Evolutionary conservation across 1,140 invertebrate species (phyloP).

Genomic region (Achroia grisella): DNA sequence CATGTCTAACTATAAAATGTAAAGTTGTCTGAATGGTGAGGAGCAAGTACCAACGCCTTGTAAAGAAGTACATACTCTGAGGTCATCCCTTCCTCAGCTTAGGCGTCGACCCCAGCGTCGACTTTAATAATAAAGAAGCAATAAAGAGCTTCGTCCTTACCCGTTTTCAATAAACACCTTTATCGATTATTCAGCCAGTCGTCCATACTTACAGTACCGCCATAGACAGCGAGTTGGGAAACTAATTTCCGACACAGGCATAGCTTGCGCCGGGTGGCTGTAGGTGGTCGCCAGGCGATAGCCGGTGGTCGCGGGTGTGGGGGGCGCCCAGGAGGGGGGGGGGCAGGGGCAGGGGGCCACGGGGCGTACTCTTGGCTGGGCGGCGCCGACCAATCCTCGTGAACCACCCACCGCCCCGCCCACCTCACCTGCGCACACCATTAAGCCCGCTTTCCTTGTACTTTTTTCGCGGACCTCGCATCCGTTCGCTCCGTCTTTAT

Average conservation of each 20-base stretch:
- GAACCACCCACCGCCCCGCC: slow-evolving; percentile 53
- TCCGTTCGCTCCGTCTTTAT: slow-evolving; percentile 67
- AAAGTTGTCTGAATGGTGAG: neutral
- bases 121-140: slow-evolving; percentile 68
- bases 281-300: slow-evolving; percentile 55
- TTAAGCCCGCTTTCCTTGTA: slow-evolving; percentile 60
- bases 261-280: slow-evolving; percentile 60
- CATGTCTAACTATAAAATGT: neutral
- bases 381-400: slow-evolving; percentile 63
- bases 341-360: slow-evolving; percentile 13
- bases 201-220: slow-evolving; percentile 71
- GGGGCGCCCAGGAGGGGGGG: slow-evolving; percentile 15
- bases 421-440: slow-evolving; percentile 67
- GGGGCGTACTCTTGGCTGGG: slow-evolving; percentile 59
- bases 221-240: slow-evolving; percentile 71
- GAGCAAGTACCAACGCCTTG: neutral
- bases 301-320: slow-evolving; percentile 47
- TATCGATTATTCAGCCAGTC: slow-evolving; percentile 71
- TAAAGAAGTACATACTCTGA: neutral
- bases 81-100: slow-evolving; percentile 1
- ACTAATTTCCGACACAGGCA: slow-evolving; percentile 72
- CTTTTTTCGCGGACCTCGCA: slow-evolving; percentile 68
- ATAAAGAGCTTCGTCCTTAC: slow-evolving; percentile 68
- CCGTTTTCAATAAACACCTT: slow-evolving; percentile 73
- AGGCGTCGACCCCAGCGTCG: slow-evolving; percentile 18